Evolutionary conservation across 2,888 invertebrate genomes (phyloP).

Genomic region (Hyppa rectilinea): DNA sequence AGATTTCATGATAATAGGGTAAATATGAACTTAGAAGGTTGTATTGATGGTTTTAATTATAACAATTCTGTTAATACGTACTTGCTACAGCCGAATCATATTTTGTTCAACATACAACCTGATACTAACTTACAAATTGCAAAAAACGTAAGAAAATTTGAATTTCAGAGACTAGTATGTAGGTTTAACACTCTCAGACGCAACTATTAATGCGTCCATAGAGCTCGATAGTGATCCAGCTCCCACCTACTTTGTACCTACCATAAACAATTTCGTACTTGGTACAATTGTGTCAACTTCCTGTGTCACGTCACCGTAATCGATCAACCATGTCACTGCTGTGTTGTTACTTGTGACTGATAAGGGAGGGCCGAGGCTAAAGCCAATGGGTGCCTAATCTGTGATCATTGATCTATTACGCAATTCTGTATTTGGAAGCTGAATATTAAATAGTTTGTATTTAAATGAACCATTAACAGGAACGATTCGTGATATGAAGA

Average conservation of each 20-base stretch:
- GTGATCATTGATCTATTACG: conserved; percentile 62
- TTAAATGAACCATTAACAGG: conserved; percentile 44
- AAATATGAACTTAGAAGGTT: no score
- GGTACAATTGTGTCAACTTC: conserved; percentile 73
- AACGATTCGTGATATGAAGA: conserved; percentile 19
- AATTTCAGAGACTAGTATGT: no score
- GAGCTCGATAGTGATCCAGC: conserved; percentile 10
- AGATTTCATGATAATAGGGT: no score
- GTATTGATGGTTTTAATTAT: no score
- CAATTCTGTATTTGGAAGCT: conserved; percentile 35
- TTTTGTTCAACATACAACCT: no score
- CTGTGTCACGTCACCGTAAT: conserved; percentile 70
- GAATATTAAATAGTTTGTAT: conserved; percentile 44
- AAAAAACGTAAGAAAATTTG: no score
- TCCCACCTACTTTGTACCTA: conserved; percentile 57
- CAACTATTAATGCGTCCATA: conserved; percentile 1
- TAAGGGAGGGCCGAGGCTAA: conserved; percentile 77
- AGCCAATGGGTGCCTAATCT: conserved; percentile 68
- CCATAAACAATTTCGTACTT: conserved; percentile 73
- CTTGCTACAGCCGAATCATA: no score
- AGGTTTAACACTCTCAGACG: conserved; percentile 18
- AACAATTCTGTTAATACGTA: no score
- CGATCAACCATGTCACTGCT: conserved; percentile 71
- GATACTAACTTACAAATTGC: no score
- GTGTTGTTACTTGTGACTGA: conserved; percentile 75